A percentile compares a stretch with the other conserved stretches of the same genome.
Evolutionary conservation across 2,113 vertebrate species (phyloP).

Genomic region (human (Homo sapiens)): DNA sequence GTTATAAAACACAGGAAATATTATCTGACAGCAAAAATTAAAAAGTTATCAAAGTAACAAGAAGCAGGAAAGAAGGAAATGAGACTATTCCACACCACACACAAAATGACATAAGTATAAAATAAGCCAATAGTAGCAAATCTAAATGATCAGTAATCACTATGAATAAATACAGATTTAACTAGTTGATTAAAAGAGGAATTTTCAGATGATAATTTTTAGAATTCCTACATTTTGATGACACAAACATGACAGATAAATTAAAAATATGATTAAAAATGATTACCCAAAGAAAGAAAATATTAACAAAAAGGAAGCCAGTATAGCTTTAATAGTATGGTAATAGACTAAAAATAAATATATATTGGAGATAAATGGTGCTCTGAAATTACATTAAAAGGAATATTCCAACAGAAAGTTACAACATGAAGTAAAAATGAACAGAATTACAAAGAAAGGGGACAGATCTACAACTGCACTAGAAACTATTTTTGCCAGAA

Average conservation of each 20-base stretch:
- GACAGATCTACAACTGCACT: not conserved
- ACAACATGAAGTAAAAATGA: not conserved
- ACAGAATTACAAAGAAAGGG: not conserved
- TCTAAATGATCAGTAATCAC: not conserved
- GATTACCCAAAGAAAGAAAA: not conserved
- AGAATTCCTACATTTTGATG: not conserved
- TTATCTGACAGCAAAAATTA: not conserved
- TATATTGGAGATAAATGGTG: not conserved
- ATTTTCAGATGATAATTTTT: not conserved
- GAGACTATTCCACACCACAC: too few species aligned
- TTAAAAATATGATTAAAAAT: not conserved
- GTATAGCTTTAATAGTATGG: not conserved
- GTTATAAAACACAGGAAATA: not conserved
- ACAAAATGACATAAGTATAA: not conserved
- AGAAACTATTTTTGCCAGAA: not conserved
- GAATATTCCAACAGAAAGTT: not conserved
- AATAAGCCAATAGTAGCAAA: not conserved
- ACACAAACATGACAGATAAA: not conserved
- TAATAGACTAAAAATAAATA: not conserved
- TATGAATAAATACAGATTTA: not conserved
- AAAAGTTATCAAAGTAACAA: not conserved
- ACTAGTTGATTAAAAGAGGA: not conserved
- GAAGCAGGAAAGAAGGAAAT: not conserved
- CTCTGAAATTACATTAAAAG: not conserved
- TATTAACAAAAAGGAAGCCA: not conserved